Percentiles rank a stretch among this genome's conserved stretches.
phyloP scores from a whole-genome alignment of 2,888 invertebrate species.

The Rhingia campestris region DNA sequence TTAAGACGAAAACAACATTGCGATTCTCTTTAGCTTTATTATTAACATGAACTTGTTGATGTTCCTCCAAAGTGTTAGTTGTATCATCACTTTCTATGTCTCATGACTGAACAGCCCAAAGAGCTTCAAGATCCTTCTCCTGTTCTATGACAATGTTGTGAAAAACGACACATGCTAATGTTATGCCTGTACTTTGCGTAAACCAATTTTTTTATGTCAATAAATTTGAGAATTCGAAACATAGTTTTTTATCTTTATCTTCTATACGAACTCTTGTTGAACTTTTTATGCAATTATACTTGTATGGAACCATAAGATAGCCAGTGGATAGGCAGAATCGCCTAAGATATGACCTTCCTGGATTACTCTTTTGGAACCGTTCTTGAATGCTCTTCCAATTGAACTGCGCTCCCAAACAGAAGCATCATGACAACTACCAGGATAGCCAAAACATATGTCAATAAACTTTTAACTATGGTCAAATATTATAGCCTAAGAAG shows the following conservation, averaged over 20 bases:
- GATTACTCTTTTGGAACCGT: constrained; percentile 3
- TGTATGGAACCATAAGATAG: constrained; percentile 20
- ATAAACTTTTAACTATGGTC: constrained; percentile 17
- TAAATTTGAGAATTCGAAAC: constrained; percentile 6
- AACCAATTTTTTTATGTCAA: constrained; percentile 6
- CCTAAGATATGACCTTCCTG: constrained; percentile 20
- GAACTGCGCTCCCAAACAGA: too few species aligned
- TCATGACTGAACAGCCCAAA: background rate
- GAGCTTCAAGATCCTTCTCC: constrained; percentile 15
- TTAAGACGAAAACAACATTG: background rate
- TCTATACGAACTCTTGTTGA: constrained; percentile 2
- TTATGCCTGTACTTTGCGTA: constrained; percentile 3
- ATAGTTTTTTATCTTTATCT: constrained; percentile 1
- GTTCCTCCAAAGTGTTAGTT: background rate
- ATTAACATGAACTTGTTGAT: too few species aligned
- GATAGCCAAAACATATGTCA: constrained; percentile 12
- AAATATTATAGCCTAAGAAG: constrained; percentile 16
- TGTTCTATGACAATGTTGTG: constrained; percentile 18
- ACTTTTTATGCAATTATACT: too few species aligned
- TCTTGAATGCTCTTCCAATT: constrained; percentile 3
- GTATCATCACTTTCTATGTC: constrained; percentile 1
- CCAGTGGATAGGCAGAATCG: constrained; percentile 5
- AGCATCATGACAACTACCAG: constrained; percentile 11
- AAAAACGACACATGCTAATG: constrained; percentile 3
- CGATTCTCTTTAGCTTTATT: background rate